Evolutionary conservation across 2,113 vertebrate genomes (phyloP), one percentile per base, ranked within the genome.

Genomic region (Pseudorasbora parva): DNA sequence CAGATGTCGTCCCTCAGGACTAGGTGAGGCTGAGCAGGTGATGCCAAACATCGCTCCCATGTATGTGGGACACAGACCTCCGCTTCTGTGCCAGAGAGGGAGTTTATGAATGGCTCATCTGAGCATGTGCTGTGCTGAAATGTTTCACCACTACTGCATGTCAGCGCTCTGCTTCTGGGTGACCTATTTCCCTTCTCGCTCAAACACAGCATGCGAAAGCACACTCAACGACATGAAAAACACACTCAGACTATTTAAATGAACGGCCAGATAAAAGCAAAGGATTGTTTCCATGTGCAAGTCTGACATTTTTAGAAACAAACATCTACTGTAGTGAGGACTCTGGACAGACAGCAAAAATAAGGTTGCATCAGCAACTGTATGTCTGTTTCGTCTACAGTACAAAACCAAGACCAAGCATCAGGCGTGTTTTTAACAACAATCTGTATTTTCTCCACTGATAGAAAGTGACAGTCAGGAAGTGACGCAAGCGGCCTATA

Each of bases 151-250:
- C 79, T 45, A 41, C 83, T 82, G 84, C 78, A 60, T 83, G 83
- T 66, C 56, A 75, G 68, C 47, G 57, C 75, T 85, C 75, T 74
- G 59, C 47, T 83, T 83, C 81, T 81, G 71, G 69, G 60, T 87
- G 86, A 87, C 86, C 86, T 77, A 87, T 74, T 87, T 87, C 81
- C 60, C 47, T 43, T 62, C 37, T 85, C 27, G 15, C 74, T 49
- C 33, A 21, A 78, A 78, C 66, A 75, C 75, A 19, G 51, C 68
- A 43, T 56, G 27, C 37, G 69, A 78, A 41, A 83, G 78, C 57
- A 76, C 76, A 75, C 56, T 76, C 43, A 74, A 47, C 77, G 33
- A 33, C 3, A 33, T 33, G 3, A 33, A 4, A 33, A 33, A 33
- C 1, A 33, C 33, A 33, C 33, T 33, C 33, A 33, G 33, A 33